These are phyloP conservation scores for Drosophila malerkotliana DNA, from an alignment of 1,140 invertebrate species.

Conservation along the genomic window DNA sequence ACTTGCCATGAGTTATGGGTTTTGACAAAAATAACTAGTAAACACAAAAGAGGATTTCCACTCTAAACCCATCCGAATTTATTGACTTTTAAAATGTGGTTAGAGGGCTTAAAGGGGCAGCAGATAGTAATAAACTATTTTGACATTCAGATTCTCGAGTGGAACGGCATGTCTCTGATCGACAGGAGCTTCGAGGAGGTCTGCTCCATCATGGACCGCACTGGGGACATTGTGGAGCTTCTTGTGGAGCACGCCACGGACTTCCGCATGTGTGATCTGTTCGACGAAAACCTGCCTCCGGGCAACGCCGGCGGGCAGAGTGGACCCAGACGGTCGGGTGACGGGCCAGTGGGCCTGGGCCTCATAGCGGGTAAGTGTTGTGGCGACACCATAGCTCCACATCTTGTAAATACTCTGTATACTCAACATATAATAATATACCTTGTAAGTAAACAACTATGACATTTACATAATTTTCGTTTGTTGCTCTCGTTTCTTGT, in stretches of 20 bases:
- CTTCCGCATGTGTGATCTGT: slow-evolving; percentile 88
- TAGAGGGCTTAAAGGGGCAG: background rate
- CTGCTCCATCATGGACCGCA: slow-evolving; percentile 92
- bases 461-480: slow-evolving; percentile 72
- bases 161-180: slow-evolving; percentile 92
- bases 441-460: slow-evolving; percentile 23
- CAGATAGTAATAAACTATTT: background rate
- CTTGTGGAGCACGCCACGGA: slow-evolving; percentile 91
- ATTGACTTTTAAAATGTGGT: background rate
- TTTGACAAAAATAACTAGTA: background rate
- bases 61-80: background rate
- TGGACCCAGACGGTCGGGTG: slow-evolving; percentile 77
- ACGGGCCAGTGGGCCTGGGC: slow-evolving; percentile 76
- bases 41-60: background rate
- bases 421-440: slow-evolving; percentile 30
- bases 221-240: slow-evolving; percentile 92
- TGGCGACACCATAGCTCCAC: background rate
- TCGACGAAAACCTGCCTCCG: slow-evolving; percentile 85
- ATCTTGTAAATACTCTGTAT: slow-evolving; percentile 21
- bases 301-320: slow-evolving; percentile 77
- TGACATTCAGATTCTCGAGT: slow-evolving; percentile 88
- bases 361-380: slow-evolving; percentile 80
- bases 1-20: background rate
- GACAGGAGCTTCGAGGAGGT: slow-evolving; percentile 96
- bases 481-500: slow-evolving; percentile 78